A percentile compares a stretch with the other conserved stretches of the same genome.
These are phyloP conservation scores for Aphelocoma coerulescens DNA, from an alignment of 2,113 vertebrate species.

Conservation along the genomic window DNA sequence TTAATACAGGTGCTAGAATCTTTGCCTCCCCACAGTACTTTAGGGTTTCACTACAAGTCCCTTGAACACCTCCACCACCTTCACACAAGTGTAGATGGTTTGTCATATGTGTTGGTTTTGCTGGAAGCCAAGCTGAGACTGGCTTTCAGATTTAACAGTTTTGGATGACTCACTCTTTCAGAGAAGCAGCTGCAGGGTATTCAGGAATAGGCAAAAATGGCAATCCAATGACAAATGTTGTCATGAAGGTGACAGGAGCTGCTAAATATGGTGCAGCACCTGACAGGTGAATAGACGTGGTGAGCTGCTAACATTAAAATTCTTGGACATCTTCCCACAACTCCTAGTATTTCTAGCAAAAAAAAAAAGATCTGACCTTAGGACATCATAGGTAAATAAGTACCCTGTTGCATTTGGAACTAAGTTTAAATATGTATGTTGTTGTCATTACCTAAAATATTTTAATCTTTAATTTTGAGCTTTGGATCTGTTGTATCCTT, in stretches of 20 bases:
- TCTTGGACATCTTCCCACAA: neutral
- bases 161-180: constrained; percentile 17
- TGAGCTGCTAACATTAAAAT: neutral
- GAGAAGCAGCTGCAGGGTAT: constrained; percentile 30
- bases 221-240: neutral
- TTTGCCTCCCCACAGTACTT: neutral
- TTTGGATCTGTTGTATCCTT: neutral
- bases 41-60: neutral
- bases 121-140: neutral
- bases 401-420: neutral
- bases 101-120: constrained; percentile 4
- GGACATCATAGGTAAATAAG: neutral
- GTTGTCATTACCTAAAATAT: neutral
- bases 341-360: neutral
- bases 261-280: neutral
- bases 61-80: constrained; percentile 3
- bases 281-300: neutral
- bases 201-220: neutral
- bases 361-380: neutral
- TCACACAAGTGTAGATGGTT: neutral
- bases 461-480: neutral
- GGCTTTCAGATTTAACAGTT: constrained; percentile 6
- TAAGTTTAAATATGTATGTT: neutral
- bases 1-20: neutral
- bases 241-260: neutral